These are phyloP conservation scores for Eucidaris tribuloides DNA, from an alignment of 35 echinoderm and acorn worm genomes.

Conservation along the genomic window DNA sequence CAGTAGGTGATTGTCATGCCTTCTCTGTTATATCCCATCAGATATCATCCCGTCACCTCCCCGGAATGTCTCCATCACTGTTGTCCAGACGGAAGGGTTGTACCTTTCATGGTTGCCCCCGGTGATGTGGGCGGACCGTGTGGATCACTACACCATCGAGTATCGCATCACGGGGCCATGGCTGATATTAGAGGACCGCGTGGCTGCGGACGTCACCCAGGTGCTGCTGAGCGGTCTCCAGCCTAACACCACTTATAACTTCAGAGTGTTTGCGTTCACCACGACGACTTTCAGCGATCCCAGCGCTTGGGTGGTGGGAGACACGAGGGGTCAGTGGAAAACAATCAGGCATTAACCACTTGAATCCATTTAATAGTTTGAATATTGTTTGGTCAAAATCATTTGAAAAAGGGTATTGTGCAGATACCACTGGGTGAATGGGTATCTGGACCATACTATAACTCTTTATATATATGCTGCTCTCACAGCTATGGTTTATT, in stretches of 20 bases:
- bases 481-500: too few species aligned
- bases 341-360: too few species aligned
- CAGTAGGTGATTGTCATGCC: too few species aligned
- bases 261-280: slow-evolving; percentile 84
- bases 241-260: slow-evolving; percentile 69
- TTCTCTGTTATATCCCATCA: slow-evolving; percentile 21
- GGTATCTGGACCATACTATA: too few species aligned
- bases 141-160: slow-evolving; percentile 77
- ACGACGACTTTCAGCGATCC: slow-evolving; percentile 67
- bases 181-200: slow-evolving; percentile 60
- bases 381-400: too few species aligned
- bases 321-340: slow-evolving; percentile 81
- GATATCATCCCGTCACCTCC: slow-evolving; percentile 68
- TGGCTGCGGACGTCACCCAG: slow-evolving; percentile 15
- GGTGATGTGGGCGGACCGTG: slow-evolving; percentile 14
- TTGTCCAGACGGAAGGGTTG: slow-evolving; percentile 37
- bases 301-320: slow-evolving; percentile 53
- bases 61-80: slow-evolving; percentile 51
- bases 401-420: too few species aligned
- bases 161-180: slow-evolving; percentile 78
- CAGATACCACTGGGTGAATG: too few species aligned
- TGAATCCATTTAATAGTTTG: too few species aligned
- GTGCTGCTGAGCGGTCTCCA: slow-evolving; percentile 35
- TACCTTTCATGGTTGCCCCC: slow-evolving; percentile 77
- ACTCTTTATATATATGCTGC: too few species aligned